Conservation (phyloP, 30 jellyfish, hydroid and myxozoan species). For the Hydractinia symbiolongicarpus region DNA sequence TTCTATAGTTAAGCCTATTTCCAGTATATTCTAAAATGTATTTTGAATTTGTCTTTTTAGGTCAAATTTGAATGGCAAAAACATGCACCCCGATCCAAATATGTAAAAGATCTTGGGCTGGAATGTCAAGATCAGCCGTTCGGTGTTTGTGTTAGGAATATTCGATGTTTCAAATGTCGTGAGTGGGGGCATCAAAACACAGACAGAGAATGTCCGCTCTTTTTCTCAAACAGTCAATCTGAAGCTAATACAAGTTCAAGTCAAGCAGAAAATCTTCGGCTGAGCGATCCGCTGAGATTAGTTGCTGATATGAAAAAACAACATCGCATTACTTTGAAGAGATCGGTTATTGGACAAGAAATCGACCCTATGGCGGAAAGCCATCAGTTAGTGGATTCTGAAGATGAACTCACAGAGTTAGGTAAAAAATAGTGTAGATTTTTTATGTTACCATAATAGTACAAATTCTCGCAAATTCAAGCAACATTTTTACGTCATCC, state of each 20-base stretch:
- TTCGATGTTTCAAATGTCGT: conserved; percentile 81
- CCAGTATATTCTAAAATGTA: background rate
- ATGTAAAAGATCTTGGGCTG: conserved; percentile 75
- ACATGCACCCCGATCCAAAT: conserved; percentile 81
- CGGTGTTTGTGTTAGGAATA: conserved; percentile 95
- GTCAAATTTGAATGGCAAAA: conserved; percentile 99
- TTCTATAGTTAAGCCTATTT: background rate
- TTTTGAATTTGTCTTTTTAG: background rate
- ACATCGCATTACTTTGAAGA: conserved; percentile 74
- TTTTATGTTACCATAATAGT: background rate
- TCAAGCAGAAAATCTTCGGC: conserved; percentile 51
- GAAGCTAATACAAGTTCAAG: conserved; percentile 30
- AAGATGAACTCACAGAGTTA: conserved; percentile 53
- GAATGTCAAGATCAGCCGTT: conserved; percentile 96
- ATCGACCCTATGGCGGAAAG: conserved; percentile 92
- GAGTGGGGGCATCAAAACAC: conserved; percentile 97
- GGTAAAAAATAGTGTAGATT: background rate
- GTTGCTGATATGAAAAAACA: conserved; percentile 77
- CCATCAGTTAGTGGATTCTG: conserved; percentile 79
- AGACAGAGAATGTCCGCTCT: conserved; percentile 94
- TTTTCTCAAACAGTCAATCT: conserved; percentile 10
- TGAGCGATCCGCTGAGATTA: conserved; percentile 86
- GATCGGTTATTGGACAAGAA: conserved; percentile 81
- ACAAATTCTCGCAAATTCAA: background rate
- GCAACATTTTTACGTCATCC: too few relatives aligned